Base-by-base conservation (phyloP, 2,797 vertebrate genomes). In the Anguilla pacifica region DNA sequence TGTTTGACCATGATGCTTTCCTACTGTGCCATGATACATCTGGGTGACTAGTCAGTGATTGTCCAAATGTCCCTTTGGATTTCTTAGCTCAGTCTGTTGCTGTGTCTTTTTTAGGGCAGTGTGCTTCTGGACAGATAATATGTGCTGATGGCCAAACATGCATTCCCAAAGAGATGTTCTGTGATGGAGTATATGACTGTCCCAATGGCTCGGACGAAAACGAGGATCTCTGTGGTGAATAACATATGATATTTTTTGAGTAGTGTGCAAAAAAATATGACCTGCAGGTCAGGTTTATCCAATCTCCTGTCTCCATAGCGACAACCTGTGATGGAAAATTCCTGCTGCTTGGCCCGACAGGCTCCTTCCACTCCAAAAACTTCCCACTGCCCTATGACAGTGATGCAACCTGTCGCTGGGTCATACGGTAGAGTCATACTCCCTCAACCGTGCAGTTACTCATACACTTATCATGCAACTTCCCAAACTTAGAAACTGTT, bases 251-350 rank as follows among this genome's bases (percentile, higher is more conserved):
- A n/a, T 64, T 46, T 28, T 0, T 28, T 74, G 10, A 49, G 43
- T 70, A 39, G 55, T 77, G 15, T 35, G 28, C 31, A 46, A 19
- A 13, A 49, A n/a, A 82, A n/a, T 49, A 5, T 51, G 79, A 51
- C 43, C 22, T 28, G 9, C 6, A 51, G 28, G 28, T 85, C 9
- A 3, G 17, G 79, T 13, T 39, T 22, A 31, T 22, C 7, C n/a
- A 67, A 0, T 61, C 53, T 89, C 49, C 53, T 10, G 13, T 96
- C 86, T 95, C 95, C 91, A 88, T 93, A 99, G 98, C 93, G 79
- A 93, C 97, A 1, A 1, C 85, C 53, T 99, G 98, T 92, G 98
- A 99, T 86, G 97, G 97, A 90, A 96, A 97, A 93, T 99, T 97
- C 90, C 89, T 97, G 85, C 91, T 99, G 91, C 94, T 86, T 1